Base-by-base conservation (phyloP, 2,113 vertebrate genomes). In the Trichomycterus rosablanca region DNA sequence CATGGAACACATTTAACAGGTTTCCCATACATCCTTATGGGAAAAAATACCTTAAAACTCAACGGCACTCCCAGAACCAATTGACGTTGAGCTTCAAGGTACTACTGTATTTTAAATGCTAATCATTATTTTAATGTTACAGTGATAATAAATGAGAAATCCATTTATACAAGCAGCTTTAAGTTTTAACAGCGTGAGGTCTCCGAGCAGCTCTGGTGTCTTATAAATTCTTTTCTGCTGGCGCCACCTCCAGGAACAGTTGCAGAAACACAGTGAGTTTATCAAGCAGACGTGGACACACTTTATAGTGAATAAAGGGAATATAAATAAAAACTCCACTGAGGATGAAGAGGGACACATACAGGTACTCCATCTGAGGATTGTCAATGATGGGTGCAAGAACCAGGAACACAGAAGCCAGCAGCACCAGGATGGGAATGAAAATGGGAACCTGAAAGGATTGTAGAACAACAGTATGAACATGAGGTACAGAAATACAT, bases 211-310 rank as follows among this genome's bases (percentile, higher is more conserved):
- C 26, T 7, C 26, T 30, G 26, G 3, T 30, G 26, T 30, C 12
- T 72, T 43, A 89, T 34, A 87, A 59, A 54, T 87, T 87, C 73
- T 78, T 89, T 4, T 82, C 78, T 49, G 84, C 80, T 0, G 91
- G 90, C 39, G 86, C 88, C 4, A 95, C 90, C 76, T 95, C 86
- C 9, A 95, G 78, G 46, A 97, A 81, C 42, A 98, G 67, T 79
- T 96, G 92, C 52, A 97, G 85, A 53, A 91, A 80, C 14, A 86
- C 58, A 11, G 90, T 95, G 42, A 86, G 8, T 42, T 45, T 86
- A 49, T 73, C 74, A 63, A 95, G 55, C 53, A 86, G 73, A 32
- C 15, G 61, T 14, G 89, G 87, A 63, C 87, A 89, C 16, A 76
- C 66, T 68, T 83, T 89, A 75, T 83, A 93, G 72, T 34, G 84